Evolutionary conservation across 2,888 invertebrate genomes (phyloP), one percentile per base, ranked within the genome.

Genomic region (Chrysodeixis includens): DNA sequence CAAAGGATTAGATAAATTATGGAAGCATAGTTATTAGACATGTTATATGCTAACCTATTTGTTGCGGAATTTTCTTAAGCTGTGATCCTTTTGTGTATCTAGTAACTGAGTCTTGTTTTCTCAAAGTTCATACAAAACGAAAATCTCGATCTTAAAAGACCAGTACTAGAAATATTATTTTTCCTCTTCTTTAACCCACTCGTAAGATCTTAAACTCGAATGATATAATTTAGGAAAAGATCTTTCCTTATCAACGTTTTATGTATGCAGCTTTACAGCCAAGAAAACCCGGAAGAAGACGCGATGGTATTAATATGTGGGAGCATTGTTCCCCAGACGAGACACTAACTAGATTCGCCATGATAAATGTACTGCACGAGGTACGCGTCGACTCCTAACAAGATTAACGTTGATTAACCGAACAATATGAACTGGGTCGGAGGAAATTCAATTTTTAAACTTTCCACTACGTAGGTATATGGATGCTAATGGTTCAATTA

Each of bases 341-440:
- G 69, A 76, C 72, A 57, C 71, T 85, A 86, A 86, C 83, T 84
- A 77, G 79, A 79, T 84, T 84, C 63, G 40, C 80, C 74, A 82
- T 83, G 83, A 84, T 81, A 83, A 83, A 84, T 84, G 82, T 78
- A 74, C 71, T 66, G 74, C 59, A 71, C 59, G 78, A 82, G 83
- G 80, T 79, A 81, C 78, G 71, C 66, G 75, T 57, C 68, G 71
- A 77, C 76, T 83, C 69, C 74, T 86, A 88, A 88, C 83, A 81
- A 82, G 85, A 87, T 90, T 88, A 87, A 69, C 77, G 78, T 85
- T 86, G 85, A 88, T 89, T 89, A 91, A 86, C 86, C 80, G 83
- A 89, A 88, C 87, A 85, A 85, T 86, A 83, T 84, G 81, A 91
- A 90, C 83, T 89, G 82, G 88, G 88, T 85, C 85, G 84, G 57